phyloP scores from a whole-genome alignment of 2,113 vertebrate genomes.

The Embiotoca jacksoni region DNA sequence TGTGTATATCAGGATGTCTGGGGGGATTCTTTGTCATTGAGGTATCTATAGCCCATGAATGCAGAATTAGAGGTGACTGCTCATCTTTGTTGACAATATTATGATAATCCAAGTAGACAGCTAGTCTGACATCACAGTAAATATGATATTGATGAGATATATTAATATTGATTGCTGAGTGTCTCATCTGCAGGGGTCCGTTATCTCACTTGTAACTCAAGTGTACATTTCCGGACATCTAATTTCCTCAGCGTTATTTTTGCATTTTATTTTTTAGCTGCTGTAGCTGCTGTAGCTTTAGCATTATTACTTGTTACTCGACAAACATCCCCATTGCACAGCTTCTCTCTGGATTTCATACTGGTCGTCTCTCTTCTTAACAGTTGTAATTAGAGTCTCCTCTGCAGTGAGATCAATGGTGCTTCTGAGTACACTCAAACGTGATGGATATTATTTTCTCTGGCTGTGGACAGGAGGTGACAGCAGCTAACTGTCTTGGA shows the following conservation, averaged over 20 bases:
- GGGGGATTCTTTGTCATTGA: too few species aligned
- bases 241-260: neutral
- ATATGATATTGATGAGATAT: neutral
- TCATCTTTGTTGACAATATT: too few species aligned
- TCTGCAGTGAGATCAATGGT: constrained; percentile 44
- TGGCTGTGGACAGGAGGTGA: constrained; percentile 48
- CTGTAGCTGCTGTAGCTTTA: too few species aligned
- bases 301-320: neutral
- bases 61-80: too few species aligned
- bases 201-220: too few species aligned
- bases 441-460: constrained; percentile 57
- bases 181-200: too few species aligned
- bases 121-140: neutral
- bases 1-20: too few species aligned
- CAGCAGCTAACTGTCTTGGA: constrained; percentile 52
- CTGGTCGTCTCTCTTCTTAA: constrained; percentile 21
- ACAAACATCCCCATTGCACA: neutral
- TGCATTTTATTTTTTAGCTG: neutral
- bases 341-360: neutral
- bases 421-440: constrained; percentile 58
- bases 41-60: too few species aligned
- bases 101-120: too few species aligned
- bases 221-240: neutral
- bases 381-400: constrained; percentile 61
- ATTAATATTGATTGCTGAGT: neutral